Evolutionary conservation across 2,888 invertebrate genomes (phyloP).

Genomic region (Tachystola acroxantha): DNA sequence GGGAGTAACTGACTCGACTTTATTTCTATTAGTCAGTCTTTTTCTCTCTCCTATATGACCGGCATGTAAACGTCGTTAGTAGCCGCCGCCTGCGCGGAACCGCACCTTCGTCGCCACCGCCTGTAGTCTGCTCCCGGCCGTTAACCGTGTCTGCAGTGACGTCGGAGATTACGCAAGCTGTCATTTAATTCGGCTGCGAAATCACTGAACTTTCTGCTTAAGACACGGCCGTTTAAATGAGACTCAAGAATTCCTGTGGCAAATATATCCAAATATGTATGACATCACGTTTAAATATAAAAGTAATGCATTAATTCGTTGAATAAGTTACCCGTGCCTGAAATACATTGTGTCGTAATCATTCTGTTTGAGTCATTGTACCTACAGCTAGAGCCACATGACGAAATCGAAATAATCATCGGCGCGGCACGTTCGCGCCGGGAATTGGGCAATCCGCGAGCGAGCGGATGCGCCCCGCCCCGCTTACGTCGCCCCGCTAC

Average conservation of each 20-base stretch:
- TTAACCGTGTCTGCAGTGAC: slow-evolving; percentile 66
- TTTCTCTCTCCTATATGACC: slow-evolving; percentile 87
- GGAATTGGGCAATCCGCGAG: slow-evolving; percentile 69
- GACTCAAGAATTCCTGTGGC: not conserved
- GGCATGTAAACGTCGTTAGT: slow-evolving; percentile 59
- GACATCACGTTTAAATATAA: not conserved
- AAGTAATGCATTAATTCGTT: not conserved
- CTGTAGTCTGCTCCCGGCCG: slow-evolving; percentile 12
- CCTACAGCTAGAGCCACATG: slow-evolving; percentile 29
- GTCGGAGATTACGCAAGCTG: slow-evolving; percentile 74
- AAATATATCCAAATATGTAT: not conserved
- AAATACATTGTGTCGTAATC: slow-evolving; percentile 50
- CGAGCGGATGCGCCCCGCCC: slow-evolving; percentile 44
- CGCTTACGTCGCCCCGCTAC: slow-evolving; percentile 16
- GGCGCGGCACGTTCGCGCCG: slow-evolving; percentile 35
- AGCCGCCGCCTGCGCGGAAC: slow-evolving; percentile 2
- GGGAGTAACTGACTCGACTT: slow-evolving; percentile 83
- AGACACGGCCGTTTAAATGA: slow-evolving; percentile 33
- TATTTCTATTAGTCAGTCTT: slow-evolving; percentile 82
- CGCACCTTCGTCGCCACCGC: slow-evolving; percentile 11
- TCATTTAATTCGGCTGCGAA: slow-evolving; percentile 64
- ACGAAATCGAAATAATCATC: slow-evolving; percentile 57
- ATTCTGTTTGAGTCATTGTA: slow-evolving; percentile 53
- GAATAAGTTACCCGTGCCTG: slow-evolving; percentile 17
- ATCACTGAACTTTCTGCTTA: slow-evolving; percentile 71